Evolutionary conservation across 2,797 vertebrate species (phyloP), one percentile per base, ranked within the genome.

Genomic region (Coregonus ussuriensis): DNA sequence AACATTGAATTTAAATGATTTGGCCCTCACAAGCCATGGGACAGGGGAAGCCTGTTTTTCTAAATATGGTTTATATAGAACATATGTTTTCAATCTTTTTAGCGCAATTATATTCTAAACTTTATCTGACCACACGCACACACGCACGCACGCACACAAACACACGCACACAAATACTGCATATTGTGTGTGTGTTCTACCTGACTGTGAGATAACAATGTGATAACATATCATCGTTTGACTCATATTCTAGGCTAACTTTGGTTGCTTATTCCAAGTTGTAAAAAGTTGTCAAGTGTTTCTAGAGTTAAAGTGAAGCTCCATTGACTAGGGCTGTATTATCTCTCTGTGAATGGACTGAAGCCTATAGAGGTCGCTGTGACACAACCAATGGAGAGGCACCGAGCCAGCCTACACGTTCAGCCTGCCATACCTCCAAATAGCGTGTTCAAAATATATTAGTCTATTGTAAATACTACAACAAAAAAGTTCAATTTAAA

Each of bases 301-400:
- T 21, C 1, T 11, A 47, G 41, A 47, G 9, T 47, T 59, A 18
- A 59, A n/a, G 6, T 21, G 6, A 9, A n/a, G 0, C 1, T 59
- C 6, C n/a, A 11, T 11, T 11, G 9, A 47, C 41, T 9, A 3
- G 1, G 63, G 31, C 13, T 31, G 6, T 4, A 6, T 67, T 18
- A 15, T 67, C 3, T 35, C 14, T 1, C 25, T 16, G 21, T 67
- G 21, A 7, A 18, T 67, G 76, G 15, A 11, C 68, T 5, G 21
- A 78, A 0, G 85, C 91, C 94, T 85, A 94, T 92, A 94, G 95
- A 95, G 94, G 94, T 92, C 93, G 93, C 94, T 94, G 89, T 90
- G 84, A 92, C 91, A 93, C 91, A 89, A 82, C 89, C 21, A 88
- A 86, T 90, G 85, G 83, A 85, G 81, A 35, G 85, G 82, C 41